phyloP scores from a whole-genome alignment of 2,888 invertebrate genomes.

The Microctonus aethiopoides region DNA sequence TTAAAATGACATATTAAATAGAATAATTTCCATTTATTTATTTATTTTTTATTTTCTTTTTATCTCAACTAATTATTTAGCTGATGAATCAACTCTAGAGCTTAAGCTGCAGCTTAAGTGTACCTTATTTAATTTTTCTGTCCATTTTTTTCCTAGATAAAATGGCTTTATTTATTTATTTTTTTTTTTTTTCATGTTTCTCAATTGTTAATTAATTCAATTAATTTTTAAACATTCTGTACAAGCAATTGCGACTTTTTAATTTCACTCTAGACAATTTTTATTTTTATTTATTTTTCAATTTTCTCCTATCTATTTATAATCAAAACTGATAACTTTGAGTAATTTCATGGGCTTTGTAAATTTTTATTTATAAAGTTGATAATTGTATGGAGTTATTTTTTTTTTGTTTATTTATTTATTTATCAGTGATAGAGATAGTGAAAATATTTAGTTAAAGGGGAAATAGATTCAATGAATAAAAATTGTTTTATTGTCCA shows the following conservation, averaged over 20 bases:
- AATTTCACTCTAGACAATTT: constrained; percentile 1
- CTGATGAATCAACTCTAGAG: constrained; percentile 26
- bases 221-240: no score
- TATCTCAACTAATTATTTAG: not conserved
- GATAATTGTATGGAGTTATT: no score
- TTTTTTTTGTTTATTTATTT: not conserved
- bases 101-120: no score
- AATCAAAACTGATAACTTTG: no score
- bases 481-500: not conserved
- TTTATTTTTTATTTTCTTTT: constrained; percentile 15
- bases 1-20: constrained; percentile 4
- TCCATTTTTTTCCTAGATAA: not conserved
- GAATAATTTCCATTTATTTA: not conserved
- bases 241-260: constrained; percentile 17
- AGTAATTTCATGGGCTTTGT: no score
- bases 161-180: not conserved
- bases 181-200: not conserved
- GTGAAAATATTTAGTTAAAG: not conserved
- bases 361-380: no score
- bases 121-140: constrained; percentile 6
- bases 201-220: no score
- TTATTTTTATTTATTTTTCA: not conserved
- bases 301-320: constrained; percentile 1
- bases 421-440: not conserved
- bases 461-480: not conserved